Conservation (phyloP, 2,113 vertebrate genomes). For the Benthochromis sp. region DNA sequence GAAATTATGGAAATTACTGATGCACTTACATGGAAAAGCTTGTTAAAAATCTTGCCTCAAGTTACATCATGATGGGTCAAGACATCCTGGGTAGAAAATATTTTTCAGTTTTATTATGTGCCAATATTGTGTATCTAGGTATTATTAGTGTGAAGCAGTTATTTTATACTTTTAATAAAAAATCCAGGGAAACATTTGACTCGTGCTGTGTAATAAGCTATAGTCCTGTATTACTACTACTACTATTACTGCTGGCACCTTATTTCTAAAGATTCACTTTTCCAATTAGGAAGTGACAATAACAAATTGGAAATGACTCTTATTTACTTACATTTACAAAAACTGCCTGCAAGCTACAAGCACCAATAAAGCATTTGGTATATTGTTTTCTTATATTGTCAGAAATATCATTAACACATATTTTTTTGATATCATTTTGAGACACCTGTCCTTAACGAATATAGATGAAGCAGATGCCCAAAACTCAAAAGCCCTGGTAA, state of each 20-base stretch:
- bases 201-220: background rate
- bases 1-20: background rate
- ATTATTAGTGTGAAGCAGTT: background rate
- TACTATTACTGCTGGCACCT: background rate
- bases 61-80: background rate
- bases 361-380: background rate
- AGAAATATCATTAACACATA: background rate
- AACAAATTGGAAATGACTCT: rapidly evolving
- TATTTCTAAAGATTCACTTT: background rate
- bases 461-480: rapidly evolving
- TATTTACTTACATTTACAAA: background rate
- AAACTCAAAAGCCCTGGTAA: background rate
- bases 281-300: background rate
- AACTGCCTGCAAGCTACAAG: background rate
- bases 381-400: background rate
- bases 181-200: background rate
- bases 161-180: background rate
- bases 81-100: background rate
- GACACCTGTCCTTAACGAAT: rapidly evolving
- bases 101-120: background rate
- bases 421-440: background rate
- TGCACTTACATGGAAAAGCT: background rate
- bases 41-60: background rate
- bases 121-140: background rate
- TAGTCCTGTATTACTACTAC: rapidly evolving